Evolutionary conservation across 1,140 invertebrate species (phyloP), one percentile per base, ranked within the genome.

Genomic region (Pentalonia nigronervosa): DNA sequence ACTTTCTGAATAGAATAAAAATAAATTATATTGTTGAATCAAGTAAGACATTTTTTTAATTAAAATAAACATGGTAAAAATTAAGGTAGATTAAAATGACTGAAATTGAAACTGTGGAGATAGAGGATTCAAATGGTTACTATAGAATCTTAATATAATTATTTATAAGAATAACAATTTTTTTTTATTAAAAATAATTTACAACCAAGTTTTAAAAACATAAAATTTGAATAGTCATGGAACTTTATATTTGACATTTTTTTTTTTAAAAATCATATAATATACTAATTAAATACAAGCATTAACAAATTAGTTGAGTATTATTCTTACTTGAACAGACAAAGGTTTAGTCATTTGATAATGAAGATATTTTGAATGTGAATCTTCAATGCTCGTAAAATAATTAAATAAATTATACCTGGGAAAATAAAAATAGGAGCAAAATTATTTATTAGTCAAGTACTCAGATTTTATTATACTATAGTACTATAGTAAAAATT

Each of bases 261-360:
- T n/a, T 7, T 67, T 76, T 76, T 76, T n/a, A 76, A 14, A n/a
- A n/a, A 76, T n/a, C n/a, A n/a, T n/a, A 76, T 14, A 14, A 76
- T 14, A 14, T 1, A 11, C 14, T 7, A 76, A n/a, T n/a, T n/a
- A 14, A 76, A n/a, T 30, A n/a, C 3, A 76, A 76, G 6, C 6
- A 7, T n/a, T 67, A n/a, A 67, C 21, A 67, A 67, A n/a, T 17
- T 6, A 47, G 34, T 48, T 7, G 7, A 36, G n/a, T 21, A 89
- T 90, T 7, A 6, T 48, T 81, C 67, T 93, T 84, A 93, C 91
- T 50, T 93, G 81, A 84, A 93, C 14, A 30, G 91, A 84, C 41
- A 93, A 93, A 41, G 91, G 81, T 93, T 86, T 93, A 0, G 48
- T 84, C 50, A 86, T 93, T 93, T 93, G 67, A 93, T 93, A 93